phyloP scores from a whole-genome alignment of 2,113 vertebrate genomes.

The Mola mola region DNA sequence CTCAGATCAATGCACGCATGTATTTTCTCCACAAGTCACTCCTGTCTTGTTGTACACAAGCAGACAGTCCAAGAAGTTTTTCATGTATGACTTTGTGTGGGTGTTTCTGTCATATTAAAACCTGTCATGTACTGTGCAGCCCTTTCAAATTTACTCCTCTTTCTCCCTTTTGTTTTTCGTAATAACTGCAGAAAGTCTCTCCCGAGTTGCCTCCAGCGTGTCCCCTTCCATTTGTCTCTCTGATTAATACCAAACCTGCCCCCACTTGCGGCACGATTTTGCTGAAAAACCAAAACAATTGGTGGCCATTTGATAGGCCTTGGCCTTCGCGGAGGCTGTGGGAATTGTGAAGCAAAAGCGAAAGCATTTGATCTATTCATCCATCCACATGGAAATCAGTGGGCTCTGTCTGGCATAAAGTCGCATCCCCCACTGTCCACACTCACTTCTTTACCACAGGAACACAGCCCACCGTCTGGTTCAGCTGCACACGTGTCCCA shows the following conservation, averaged over 20 bases:
- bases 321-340: conserved; percentile 50
- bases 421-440: conserved; percentile 42
- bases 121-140: conserved; percentile 25
- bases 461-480: conserved; percentile 38
- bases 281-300: conserved; percentile 67
- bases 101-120: conserved; percentile 9
- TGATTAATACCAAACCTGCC: conserved; percentile 72
- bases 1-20: conserved; percentile 11
- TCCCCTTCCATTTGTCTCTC: conserved; percentile 63
- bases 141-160: conserved; percentile 42
- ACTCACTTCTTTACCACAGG: conserved; percentile 22
- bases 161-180: conserved; percentile 46
- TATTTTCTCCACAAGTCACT: conserved; percentile 8
- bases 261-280: conserved; percentile 58
- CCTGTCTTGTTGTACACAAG: background rate
- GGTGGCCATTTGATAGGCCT: conserved; percentile 72
- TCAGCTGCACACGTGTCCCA: conserved; percentile 7
- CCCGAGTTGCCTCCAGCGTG: conserved; percentile 59
- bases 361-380: conserved; percentile 75
- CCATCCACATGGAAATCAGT: conserved; percentile 73
- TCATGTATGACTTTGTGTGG: background rate
- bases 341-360: conserved; percentile 61
- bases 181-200: conserved; percentile 58
- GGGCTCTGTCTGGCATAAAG: conserved; percentile 59
- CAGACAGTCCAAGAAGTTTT: conserved; percentile 13